phyloP scores from a whole-genome alignment of 1,140 invertebrate species.

The Apis laboriosa region DNA sequence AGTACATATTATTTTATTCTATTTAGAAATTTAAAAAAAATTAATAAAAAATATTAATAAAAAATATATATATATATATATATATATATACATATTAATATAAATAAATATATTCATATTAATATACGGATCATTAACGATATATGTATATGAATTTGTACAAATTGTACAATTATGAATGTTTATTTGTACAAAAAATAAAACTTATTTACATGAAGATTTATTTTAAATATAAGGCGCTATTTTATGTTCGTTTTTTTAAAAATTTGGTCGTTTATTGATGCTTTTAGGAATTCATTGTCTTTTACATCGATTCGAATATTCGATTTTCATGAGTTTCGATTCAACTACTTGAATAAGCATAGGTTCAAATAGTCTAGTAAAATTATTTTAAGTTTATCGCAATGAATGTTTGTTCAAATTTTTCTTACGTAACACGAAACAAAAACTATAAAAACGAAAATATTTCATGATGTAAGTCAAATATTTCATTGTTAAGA shows the following conservation, averaged over 20 bases:
- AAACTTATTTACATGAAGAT: neutral
- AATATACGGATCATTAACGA: too few species aligned
- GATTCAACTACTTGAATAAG: neutral
- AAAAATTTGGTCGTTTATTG: neutral
- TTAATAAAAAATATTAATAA: too few species aligned
- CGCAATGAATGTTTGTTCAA: neutral
- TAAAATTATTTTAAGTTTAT: constrained; percentile 7
- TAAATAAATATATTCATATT: too few species aligned
- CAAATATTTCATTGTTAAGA: neutral
- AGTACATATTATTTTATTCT: too few species aligned
- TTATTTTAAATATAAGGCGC: neutral
- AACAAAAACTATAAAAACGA: neutral
- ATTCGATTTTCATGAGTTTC: neutral
- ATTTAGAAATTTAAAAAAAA: too few species aligned
- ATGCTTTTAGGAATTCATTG: neutral
- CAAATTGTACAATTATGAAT: neutral
- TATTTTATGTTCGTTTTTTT: neutral
- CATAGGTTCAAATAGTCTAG: neutral
- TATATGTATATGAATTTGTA: too few species aligned
- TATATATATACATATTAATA: too few species aligned
- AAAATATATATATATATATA: too few species aligned
- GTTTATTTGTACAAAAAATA: neutral
- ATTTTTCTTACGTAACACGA: constrained; percentile 11
- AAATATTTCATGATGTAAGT: constrained; percentile 30
- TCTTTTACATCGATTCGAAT: neutral